These are phyloP conservation scores for Sitophilus oryzae DNA, from an alignment of 1,140 invertebrate species.

Conservation along the genomic window DNA sequence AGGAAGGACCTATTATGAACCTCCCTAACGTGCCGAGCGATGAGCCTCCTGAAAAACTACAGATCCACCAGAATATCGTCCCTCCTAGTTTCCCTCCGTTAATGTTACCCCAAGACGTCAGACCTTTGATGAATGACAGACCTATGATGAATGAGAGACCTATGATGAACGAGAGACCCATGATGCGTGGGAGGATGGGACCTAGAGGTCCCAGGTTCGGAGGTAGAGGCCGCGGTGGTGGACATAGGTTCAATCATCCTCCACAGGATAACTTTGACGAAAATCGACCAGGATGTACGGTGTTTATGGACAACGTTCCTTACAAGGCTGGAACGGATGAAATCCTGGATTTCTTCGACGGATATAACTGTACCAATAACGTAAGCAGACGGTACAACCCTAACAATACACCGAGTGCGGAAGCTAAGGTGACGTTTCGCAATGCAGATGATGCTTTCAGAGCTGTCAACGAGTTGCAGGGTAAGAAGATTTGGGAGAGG, in stretches of 20 bases:
- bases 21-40: not conserved
- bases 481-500: constrained; percentile 51
- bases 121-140: no score
- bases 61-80: not conserved
- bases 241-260: constrained; percentile 7
- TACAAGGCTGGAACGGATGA: constrained; percentile 80
- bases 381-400: constrained; percentile 80
- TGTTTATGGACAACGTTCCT: constrained; percentile 79
- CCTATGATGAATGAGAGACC: not conserved
- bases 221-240: constrained; percentile 9
- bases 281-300: constrained; percentile 70
- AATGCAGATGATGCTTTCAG: constrained; percentile 67
- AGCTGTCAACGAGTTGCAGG: constrained; percentile 58
- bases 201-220: constrained; percentile 30
- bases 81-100: no score
- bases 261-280: constrained; percentile 42
- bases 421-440: constrained; percentile 78
- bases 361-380: constrained; percentile 66
- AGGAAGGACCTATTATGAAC: not conserved
- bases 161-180: constrained; percentile 1
- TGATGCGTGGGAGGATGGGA: constrained; percentile 1
- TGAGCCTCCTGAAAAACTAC: not conserved
- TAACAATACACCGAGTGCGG: constrained; percentile 77
- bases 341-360: constrained; percentile 78
- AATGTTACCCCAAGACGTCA: not conserved